Evolutionary conservation across 1,140 invertebrate species (phyloP).

Genomic region (Apis cerana): DNA sequence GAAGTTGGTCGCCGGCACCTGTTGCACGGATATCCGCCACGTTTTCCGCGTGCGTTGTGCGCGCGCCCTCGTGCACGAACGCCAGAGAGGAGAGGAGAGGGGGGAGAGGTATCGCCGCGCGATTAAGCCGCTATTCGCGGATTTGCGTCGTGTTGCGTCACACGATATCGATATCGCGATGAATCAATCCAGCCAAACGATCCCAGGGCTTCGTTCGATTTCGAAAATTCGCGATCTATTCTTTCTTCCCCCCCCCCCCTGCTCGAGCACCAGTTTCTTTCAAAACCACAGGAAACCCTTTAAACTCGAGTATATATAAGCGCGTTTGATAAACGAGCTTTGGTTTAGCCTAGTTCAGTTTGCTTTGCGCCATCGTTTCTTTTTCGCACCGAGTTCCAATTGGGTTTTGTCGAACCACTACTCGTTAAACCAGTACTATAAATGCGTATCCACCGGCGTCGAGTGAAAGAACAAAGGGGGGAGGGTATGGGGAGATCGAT

Average conservation of each 20-base stretch:
- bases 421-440: background rate
- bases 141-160: background rate
- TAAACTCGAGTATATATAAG: too few relatives aligned
- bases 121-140: conserved; percentile 3
- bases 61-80: background rate
- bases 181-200: background rate
- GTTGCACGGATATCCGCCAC: conserved; percentile 78
- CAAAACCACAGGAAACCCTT: too few relatives aligned
- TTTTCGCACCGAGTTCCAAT: too few relatives aligned
- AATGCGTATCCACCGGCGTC: background rate
- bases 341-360: too few relatives aligned
- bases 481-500: background rate
- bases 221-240: too few relatives aligned
- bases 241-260: too few relatives aligned
- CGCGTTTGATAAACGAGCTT: too few relatives aligned
- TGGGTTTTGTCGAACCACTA: too few relatives aligned
- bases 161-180: conserved; percentile 5
- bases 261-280: too few relatives aligned
- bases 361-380: too few relatives aligned
- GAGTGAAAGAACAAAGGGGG: fast-evolving
- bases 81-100: background rate
- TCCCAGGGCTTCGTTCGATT: background rate
- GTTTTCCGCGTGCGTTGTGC: conserved; percentile 58
- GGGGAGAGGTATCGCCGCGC: background rate
- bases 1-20: conserved; percentile 72